phyloP scores from a whole-genome alignment of 2,888 invertebrate genomes.

The Coelinius sp. region DNA sequence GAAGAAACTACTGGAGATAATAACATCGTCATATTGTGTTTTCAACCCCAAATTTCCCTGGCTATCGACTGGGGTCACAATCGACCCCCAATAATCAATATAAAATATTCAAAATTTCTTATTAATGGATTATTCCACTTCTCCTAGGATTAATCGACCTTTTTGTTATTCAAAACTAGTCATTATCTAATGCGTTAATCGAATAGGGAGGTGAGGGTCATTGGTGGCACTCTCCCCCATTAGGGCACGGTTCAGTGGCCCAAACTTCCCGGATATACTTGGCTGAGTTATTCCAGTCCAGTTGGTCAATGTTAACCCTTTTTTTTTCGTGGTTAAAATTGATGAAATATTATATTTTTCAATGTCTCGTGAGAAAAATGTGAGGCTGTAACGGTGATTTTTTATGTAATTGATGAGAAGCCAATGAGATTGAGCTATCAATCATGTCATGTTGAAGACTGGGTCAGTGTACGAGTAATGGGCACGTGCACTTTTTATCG shows the following conservation, averaged over 20 bases:
- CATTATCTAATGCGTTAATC: constrained; percentile 21
- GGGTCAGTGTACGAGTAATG: constrained; percentile 1
- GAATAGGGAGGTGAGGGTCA: constrained; percentile 39
- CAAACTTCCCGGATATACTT: constrained; percentile 70
- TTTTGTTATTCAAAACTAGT: not conserved
- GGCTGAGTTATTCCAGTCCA: constrained; percentile 45
- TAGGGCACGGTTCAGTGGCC: constrained; percentile 66
- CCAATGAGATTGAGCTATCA: not conserved
- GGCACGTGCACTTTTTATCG: not conserved
- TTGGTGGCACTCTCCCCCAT: constrained; percentile 43
- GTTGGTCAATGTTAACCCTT: constrained; percentile 16
- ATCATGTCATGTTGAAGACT: constrained; percentile 15
- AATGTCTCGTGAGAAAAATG: not conserved
- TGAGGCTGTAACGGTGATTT: not conserved
- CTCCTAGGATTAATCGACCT: not conserved
- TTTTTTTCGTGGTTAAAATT: not conserved
- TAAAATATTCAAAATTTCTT: not conserved
- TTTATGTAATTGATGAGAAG: not conserved
- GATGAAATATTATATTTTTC: constrained; percentile 14
- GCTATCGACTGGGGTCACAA: too few relatives aligned
- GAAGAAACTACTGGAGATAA: too few relatives aligned
- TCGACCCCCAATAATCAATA: too few relatives aligned
- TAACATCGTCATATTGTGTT: too few relatives aligned
- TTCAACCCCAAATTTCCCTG: too few relatives aligned
- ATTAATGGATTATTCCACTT: not conserved